These are phyloP conservation scores for Amiota minor DNA, from an alignment of 2,888 invertebrate species.

Conservation along the genomic window DNA sequence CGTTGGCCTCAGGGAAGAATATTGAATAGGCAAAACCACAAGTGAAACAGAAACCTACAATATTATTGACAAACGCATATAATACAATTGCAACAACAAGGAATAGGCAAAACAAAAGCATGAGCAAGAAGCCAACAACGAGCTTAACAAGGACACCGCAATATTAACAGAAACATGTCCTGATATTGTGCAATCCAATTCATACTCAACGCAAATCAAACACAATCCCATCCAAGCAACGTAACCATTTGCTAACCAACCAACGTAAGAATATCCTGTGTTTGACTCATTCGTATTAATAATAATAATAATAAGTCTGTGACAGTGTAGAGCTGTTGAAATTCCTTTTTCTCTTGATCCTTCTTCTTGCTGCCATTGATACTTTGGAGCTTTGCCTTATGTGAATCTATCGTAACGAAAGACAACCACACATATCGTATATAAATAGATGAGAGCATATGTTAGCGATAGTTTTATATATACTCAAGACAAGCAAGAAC, in stretches of 20 bases:
- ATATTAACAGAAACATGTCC: too few relatives aligned
- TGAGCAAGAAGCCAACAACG: too few relatives aligned
- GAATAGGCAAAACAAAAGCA: too few relatives aligned
- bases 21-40: conserved; percentile 15
- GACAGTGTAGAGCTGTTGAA: neutral
- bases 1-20: neutral
- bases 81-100: neutral
- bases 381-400: conserved; percentile 5
- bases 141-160: too few relatives aligned
- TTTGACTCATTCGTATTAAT: conserved; percentile 18
- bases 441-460: neutral
- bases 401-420: neutral
- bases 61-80: conserved; percentile 3
- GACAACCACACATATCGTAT: neutral
- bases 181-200: too few relatives aligned
- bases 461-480: neutral
- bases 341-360: too few relatives aligned
- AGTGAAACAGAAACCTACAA: conserved; percentile 6
- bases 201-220: too few relatives aligned
- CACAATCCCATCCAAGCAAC: neutral
- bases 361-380: too few relatives aligned
- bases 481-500: neutral
- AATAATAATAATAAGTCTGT: conserved; percentile 2
- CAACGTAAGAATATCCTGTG: neutral
- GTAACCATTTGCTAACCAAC: neutral